These are phyloP conservation scores for Heliothis subflexa DNA, from an alignment of 1,140 invertebrate genomes.

Conservation along the genomic window DNA sequence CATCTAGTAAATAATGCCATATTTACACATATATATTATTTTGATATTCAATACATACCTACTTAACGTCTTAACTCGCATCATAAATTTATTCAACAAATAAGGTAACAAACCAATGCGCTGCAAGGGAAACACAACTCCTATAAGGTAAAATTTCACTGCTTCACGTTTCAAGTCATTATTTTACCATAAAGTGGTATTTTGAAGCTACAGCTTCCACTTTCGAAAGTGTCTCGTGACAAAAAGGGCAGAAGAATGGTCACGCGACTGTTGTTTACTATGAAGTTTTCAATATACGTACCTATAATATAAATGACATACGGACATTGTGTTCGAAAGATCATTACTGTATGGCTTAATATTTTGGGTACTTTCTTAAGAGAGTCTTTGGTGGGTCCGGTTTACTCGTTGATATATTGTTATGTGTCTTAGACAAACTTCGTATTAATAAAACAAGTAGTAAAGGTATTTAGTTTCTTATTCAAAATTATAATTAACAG, in stretches of 20 bases:
- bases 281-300: conserved; percentile 39
- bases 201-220: conserved; percentile 46
- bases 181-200: conserved; percentile 44
- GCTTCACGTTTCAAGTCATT: conserved; percentile 15
- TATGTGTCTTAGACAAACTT: no score
- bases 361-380: background rate
- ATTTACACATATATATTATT: conserved; percentile 14
- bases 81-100: conserved; percentile 35
- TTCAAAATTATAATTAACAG: no score
- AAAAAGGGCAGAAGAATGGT: conserved; percentile 53
- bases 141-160: conserved; percentile 20
- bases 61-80: conserved; percentile 8
- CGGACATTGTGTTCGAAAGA: conserved; percentile 9
- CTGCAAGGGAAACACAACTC: background rate
- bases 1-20: background rate
- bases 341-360: conserved; percentile 9
- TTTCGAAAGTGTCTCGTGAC: conserved; percentile 54
- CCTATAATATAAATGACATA: conserved; percentile 21
- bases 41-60: conserved; percentile 15
- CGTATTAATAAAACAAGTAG: no score
- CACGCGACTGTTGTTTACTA: conserved; percentile 51
- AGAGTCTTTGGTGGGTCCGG: no score
- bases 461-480: no score
- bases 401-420: no score
- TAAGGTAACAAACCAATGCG: conserved; percentile 13